Evolutionary conservation across 2,113 vertebrate species (phyloP), one percentile per base, ranked within the genome.

Genomic region (Podarcis cretensis): DNA sequence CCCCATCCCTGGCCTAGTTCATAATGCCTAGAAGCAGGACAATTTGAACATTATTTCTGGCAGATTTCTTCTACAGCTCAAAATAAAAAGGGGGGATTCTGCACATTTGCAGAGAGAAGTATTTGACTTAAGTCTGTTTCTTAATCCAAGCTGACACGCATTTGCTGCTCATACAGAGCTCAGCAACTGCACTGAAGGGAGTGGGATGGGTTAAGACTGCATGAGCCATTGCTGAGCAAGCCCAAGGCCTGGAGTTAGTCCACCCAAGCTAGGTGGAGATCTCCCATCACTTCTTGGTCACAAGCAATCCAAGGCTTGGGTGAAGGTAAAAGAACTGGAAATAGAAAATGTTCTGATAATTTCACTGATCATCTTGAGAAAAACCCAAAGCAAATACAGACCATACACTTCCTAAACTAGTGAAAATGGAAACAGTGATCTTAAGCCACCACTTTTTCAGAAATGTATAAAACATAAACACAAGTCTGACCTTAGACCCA

Each of bases 271-370:
- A 20, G 32, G 18, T 32, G 18, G 12, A 37, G 32, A 37, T 35
- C n/a, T 20, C 5, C 32, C 73, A 75, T 75, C 18, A 75, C 13
- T 35, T 35, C 32, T 54, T 48, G 5, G 25, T 79, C 25, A 79
- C 6, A 78, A 20, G 9, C n/a, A 27, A 12, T 57, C 16, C 25
- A 57, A 80, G 30, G 48, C 27, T 43, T 80, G 30, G 4, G 54
- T 27, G 5, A 59, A 81, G 35, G 21, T n/a, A 81, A 68, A 18
- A 87, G 18, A 93, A n/a, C 2, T 77, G 76, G 57, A 89, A 92
- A 87, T 92, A 92, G 13, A 23, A 83, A 93, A 71, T 87, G 0
- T 54, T 35, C 4, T 35, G 80, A 68, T 2, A 80, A 40, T 80
- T 88, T 79, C 14, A 69, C 77, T 86, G 16, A 66, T 27, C 30